Percentiles rank a stretch among this genome's conserved stretches.
Conservation (phyloP, 1,140 invertebrate species). For the Eumaeus atala region DNA sequence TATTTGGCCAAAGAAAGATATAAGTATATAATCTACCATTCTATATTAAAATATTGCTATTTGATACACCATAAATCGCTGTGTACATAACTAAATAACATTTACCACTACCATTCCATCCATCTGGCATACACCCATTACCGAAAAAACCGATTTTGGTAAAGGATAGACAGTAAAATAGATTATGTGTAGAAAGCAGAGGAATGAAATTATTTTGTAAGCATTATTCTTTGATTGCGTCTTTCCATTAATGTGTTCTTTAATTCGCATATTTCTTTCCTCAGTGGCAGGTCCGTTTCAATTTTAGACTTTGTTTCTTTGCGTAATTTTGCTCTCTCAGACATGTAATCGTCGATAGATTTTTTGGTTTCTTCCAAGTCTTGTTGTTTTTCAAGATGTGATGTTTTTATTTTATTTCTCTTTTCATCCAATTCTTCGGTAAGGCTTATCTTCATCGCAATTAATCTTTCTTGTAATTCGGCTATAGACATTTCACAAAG, state of each 20-base stretch:
- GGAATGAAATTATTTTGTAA: constrained; percentile 22
- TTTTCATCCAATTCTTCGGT: constrained; percentile 70
- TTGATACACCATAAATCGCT: too few relatives aligned
- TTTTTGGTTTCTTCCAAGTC: constrained; percentile 49
- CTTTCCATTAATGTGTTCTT: constrained; percentile 54
- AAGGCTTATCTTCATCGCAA: constrained; percentile 62
- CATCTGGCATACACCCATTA: too few relatives aligned
- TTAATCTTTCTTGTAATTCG: constrained; percentile 72
- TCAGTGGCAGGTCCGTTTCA: constrained; percentile 20
- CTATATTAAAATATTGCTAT: too few relatives aligned
- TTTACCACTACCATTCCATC: too few relatives aligned
- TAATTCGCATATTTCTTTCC: constrained; percentile 52
- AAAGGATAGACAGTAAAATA: too few relatives aligned
- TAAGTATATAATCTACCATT: too few relatives aligned
- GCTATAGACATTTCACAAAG: constrained; percentile 77
- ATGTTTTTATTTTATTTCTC: constrained; percentile 44
- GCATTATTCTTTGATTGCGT: constrained; percentile 40
- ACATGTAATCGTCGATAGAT: constrained; percentile 40
- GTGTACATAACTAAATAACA: too few relatives aligned
- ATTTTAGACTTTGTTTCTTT: constrained; percentile 35
- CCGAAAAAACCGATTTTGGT: too few relatives aligned
- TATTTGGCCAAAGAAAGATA: too few relatives aligned
- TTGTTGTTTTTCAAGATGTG: constrained; percentile 39
- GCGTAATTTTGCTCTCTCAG: constrained; percentile 35
- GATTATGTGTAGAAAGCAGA: too few relatives aligned